phyloP scores from a whole-genome alignment of 2,888 invertebrate genomes.

The Aspidiotus rigidus region DNA sequence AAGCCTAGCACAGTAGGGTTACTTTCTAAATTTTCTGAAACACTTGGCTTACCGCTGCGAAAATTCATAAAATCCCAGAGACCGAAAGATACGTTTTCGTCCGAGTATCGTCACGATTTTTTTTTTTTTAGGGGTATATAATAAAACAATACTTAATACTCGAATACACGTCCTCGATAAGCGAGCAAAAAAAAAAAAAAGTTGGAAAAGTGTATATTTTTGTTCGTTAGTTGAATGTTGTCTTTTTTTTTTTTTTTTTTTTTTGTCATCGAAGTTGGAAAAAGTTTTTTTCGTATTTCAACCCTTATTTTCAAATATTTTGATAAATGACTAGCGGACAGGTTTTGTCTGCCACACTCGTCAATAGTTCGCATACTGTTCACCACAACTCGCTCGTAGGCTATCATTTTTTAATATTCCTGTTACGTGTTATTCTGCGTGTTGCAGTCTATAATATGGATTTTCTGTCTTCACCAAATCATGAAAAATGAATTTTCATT shows the following conservation, averaged over 20 bases:
- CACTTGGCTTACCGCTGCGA: slow-evolving; percentile 20
- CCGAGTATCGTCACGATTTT: too few relatives aligned
- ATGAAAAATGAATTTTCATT: slow-evolving; percentile 30
- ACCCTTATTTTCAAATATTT: slow-evolving; percentile 1
- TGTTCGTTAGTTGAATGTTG: too few relatives aligned
- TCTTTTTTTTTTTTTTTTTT: too few relatives aligned
- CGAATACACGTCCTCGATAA: too few relatives aligned
- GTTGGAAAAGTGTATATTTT: too few relatives aligned
- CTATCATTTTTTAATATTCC: slow-evolving; percentile 5
- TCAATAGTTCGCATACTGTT: slow-evolving; percentile 10
- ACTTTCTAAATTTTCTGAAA: slow-evolving; percentile 19
- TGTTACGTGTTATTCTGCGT: too few relatives aligned
- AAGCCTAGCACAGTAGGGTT: slow-evolving; percentile 15
- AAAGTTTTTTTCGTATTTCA: too few relatives aligned
- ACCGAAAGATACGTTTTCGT: too few relatives aligned
- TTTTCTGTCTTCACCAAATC: slow-evolving; percentile 25
- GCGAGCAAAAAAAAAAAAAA: too few relatives aligned
- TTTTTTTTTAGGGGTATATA: too few relatives aligned
- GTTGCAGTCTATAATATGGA: slow-evolving; percentile 20
- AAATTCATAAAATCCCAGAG: slow-evolving; percentile 14
- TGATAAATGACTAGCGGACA: slow-evolving; percentile 23
- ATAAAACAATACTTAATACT: too few relatives aligned
- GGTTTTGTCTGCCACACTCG: slow-evolving; percentile 15
- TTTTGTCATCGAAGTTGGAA: too few relatives aligned
- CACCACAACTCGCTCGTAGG: slow-evolving; percentile 8